Percentiles rank a stretch among this genome's conserved stretches.
Conservation (phyloP, 2,888 invertebrate species). For the Schizaphis graminum region DNA sequence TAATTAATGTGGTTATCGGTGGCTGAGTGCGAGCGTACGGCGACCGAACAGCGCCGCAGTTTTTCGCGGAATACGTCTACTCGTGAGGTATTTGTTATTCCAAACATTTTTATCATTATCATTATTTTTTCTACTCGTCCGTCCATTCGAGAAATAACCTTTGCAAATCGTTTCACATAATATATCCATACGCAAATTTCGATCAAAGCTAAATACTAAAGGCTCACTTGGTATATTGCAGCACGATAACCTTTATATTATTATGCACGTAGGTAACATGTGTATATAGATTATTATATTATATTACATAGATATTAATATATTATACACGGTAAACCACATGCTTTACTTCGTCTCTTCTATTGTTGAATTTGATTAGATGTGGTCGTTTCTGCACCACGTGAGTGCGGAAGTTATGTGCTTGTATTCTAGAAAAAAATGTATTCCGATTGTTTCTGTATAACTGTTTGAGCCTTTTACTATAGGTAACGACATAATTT, state of each 20-base stretch:
- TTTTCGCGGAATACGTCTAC: conserved; percentile 1
- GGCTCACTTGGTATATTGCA: background rate
- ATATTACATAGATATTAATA: background rate
- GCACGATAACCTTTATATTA: background rate
- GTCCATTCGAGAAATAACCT: background rate
- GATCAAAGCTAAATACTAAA: conserved; percentile 26
- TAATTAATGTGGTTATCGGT: conserved; percentile 64
- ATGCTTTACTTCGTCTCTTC: background rate
- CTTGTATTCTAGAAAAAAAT: no score
- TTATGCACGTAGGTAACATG: background rate
- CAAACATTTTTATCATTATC: conserved; percentile 21
- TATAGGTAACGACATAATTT: background rate
- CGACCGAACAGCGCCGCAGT: background rate
- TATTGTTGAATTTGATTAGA: background rate
- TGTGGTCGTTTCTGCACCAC: background rate
- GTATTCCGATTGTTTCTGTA: no score
- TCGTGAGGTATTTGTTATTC: conserved; percentile 50
- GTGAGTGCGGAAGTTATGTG: no score
- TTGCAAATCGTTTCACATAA: background rate
- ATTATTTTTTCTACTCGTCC: background rate
- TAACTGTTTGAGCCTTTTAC: no score
- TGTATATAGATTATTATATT: background rate
- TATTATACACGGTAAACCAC: background rate
- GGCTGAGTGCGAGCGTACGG: conserved; percentile 44
- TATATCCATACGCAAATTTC: background rate